Evolutionary conservation across 2,888 invertebrate species (phyloP), one percentile per base, ranked within the genome.

Genomic region (Parnassius apollo): DNA sequence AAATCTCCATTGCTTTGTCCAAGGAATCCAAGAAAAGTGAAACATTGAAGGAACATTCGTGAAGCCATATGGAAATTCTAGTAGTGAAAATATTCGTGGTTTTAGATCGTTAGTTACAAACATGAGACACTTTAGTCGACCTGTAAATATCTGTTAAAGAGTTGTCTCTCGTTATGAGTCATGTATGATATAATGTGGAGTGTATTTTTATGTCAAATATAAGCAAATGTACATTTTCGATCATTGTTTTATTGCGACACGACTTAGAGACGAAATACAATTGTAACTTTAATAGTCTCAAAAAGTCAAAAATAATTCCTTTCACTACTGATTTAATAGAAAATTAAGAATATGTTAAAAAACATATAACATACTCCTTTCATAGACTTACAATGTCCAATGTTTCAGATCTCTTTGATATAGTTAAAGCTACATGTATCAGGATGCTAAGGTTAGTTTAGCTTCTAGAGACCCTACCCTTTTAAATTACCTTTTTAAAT

Each of bases 191-290:
- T 69, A 75, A 66, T 83, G 81, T 84, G 81, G 83, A 82, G 78
- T 87, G 85, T 85, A 83, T 85, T 87, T 85, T 83, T 88, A 88
- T 88, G 85, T 88, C 81, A 88, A 91, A 89, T 91, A 90, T 88
- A 89, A 88, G 81, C 80, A 76, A 85, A 87, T 88, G 85, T 85
- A 88, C 80, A 85, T 88, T 89, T 85, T 83, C 66, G 72, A 67
- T 71, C 61, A 69, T 69, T 86, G 59, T 66, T 60, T 59, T 64
- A 64, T 57, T 65, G 11, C 59, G 44, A 49, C 49, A 13, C 13
- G 35, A 35, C 8, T 46, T 9, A 18, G 42, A 56, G 22, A 45
- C 9, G 46, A 25, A 25, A n/a, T 25, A 9, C 2, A 9, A 50
- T 9, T 18, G 7, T 13, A 10, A 18, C 12, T 50, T 50, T 13